Evolutionary conservation across 2,888 invertebrate genomes (phyloP).

Genomic region (Rhingia campestris): DNA sequence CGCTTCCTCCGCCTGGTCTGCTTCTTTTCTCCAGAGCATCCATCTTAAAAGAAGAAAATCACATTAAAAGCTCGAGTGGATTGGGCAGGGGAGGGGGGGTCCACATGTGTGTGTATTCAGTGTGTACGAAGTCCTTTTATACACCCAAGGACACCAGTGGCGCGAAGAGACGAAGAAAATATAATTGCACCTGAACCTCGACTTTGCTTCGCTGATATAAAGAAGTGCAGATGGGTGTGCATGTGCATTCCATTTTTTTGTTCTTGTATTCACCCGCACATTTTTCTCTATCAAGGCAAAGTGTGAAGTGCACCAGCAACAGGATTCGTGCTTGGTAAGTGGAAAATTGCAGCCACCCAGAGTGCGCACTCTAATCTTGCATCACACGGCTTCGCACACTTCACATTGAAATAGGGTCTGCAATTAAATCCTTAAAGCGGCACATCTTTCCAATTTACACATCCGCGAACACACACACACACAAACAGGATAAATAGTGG

Average conservation of each 20-base stretch:
- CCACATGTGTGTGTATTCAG: conserved; percentile 49
- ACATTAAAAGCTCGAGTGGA: conserved; percentile 58
- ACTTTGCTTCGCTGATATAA: conserved; percentile 12
- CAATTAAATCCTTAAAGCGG: conserved; percentile 64
- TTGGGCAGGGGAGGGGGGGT: conserved; percentile 25
- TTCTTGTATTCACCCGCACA: not conserved
- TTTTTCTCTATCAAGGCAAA: conserved; percentile 28
- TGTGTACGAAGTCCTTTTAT: conserved; percentile 45
- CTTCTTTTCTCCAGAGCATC: conserved; percentile 35
- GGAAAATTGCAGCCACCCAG: conserved; percentile 62
- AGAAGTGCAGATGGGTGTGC: conserved; percentile 26
- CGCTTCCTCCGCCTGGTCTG: conserved; percentile 13
- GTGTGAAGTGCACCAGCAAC: conserved; percentile 67
- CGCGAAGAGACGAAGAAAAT: conserved; percentile 25
- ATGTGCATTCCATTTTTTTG: not conserved
- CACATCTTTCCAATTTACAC: not conserved
- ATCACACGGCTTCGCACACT: conserved; percentile 8
- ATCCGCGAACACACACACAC: conserved; percentile 16
- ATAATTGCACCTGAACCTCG: conserved; percentile 67
- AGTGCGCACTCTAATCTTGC: not conserved
- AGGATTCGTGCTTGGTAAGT: conserved; percentile 62
- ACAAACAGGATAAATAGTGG: conserved; percentile 36
- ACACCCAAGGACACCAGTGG: conserved; percentile 57
- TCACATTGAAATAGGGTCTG: conserved; percentile 28
- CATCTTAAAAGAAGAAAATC: conserved; percentile 65